Percentiles rank a stretch among this genome's conserved stretches.
Evolutionary conservation across 2,888 invertebrate species (phyloP).

Genomic region (Hirtodrosophila alboralis): DNA sequence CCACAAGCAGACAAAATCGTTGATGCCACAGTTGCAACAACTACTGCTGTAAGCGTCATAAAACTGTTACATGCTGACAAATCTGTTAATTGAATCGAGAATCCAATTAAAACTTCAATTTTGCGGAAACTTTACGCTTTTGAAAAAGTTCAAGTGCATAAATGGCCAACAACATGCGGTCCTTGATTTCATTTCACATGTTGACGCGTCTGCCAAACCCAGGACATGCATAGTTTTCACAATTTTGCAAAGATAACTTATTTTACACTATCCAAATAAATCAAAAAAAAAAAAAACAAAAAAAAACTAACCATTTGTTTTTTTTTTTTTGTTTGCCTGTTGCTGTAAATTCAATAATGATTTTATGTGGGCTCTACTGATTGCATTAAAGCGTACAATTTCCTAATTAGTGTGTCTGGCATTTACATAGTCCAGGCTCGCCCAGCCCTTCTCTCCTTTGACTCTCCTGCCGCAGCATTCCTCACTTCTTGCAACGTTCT

Average conservation of each 20-base stretch:
- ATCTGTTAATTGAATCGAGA: conserved; percentile 83
- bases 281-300: too few species aligned
- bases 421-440: conserved; percentile 20
- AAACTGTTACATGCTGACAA: conserved; percentile 79
- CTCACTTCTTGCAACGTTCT: conserved; percentile 19
- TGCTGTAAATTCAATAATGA: conserved; percentile 60
- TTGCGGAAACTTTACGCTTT: conserved; percentile 62
- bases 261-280: conserved; percentile 2
- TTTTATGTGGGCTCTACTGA: conserved; percentile 40
- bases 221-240: conserved; percentile 14
- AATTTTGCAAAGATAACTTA: not conserved
- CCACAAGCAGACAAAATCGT: conserved; percentile 25
- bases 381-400: conserved; percentile 69
- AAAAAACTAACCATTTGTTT: conserved; percentile 9
- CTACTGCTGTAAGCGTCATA: conserved; percentile 57
- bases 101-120: conserved; percentile 83
- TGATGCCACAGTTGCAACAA: conserved; percentile 23
- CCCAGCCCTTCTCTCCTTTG: not conserved
- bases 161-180: conserved; percentile 70
- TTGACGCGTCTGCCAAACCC: conserved; percentile 43
- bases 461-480: conserved; percentile 11
- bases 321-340: conserved; percentile 2
- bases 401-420: conserved; percentile 68
- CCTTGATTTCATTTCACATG: conserved; percentile 39
- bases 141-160: conserved; percentile 69